Evolutionary conservation across 2,113 vertebrate species (phyloP).

Genomic region (Crotalus viridis): DNA sequence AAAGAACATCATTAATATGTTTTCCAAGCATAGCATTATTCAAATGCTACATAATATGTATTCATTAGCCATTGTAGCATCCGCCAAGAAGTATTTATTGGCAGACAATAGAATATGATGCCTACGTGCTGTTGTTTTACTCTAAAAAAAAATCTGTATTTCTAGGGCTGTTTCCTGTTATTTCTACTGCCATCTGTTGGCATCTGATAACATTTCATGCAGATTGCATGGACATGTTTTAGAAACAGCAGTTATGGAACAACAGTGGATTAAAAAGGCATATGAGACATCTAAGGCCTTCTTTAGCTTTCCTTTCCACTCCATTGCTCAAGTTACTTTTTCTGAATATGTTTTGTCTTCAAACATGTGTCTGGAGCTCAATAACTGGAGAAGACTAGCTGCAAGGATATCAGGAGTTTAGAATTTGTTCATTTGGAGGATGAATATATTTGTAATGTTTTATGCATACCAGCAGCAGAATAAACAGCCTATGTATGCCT

Average conservation of each 20-base stretch:
- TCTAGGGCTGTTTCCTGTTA: background rate
- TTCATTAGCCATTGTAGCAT: background rate
- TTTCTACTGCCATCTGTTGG: slow-evolving; percentile 28
- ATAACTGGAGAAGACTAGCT: background rate
- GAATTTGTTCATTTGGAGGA: background rate
- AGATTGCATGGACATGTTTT: background rate
- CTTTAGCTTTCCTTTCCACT: background rate
- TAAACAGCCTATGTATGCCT: background rate
- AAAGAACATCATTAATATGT: background rate
- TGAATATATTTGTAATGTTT: background rate
- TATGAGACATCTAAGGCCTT: background rate
- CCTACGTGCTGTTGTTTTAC: background rate
- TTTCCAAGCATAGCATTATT: background rate
- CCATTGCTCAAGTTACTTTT: background rate
- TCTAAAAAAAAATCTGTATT: background rate
- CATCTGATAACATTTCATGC: slow-evolving; percentile 3
- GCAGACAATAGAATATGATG: background rate
- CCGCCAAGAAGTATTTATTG: background rate
- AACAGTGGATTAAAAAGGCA: background rate
- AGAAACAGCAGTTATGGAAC: no score
- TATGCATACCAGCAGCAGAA: background rate
- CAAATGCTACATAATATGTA: background rate
- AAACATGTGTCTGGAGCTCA: background rate
- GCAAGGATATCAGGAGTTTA: background rate
- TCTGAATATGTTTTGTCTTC: background rate